These are phyloP conservation scores for Carassius gibelio DNA, from an alignment of 2,113 vertebrate species.

Conservation along the genomic window DNA sequence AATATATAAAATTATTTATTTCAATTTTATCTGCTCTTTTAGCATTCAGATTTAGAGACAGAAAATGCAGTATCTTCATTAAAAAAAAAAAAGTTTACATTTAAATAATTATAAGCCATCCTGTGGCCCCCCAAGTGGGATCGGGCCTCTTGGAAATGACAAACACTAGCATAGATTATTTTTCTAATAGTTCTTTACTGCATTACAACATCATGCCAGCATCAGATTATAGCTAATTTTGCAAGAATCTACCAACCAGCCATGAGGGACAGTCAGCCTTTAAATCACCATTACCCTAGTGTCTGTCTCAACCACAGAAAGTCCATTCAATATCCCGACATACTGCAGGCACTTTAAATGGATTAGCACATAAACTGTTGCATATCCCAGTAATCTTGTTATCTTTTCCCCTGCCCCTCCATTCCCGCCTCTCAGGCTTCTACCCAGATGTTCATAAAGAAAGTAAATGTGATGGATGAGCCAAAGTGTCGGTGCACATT, in stretches of 20 bases:
- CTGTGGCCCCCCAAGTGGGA: too few species aligned
- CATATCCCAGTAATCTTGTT: constrained; percentile 46
- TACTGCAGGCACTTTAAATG: constrained; percentile 38
- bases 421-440: background rate
- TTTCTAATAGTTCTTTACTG: background rate
- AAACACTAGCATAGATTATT: background rate
- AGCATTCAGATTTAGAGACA: too few species aligned
- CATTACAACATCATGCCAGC: background rate
- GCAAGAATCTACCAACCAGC: background rate
- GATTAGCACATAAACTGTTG: constrained; percentile 44
- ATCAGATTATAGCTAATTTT: background rate
- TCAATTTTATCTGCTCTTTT: too few species aligned
- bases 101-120: too few species aligned
- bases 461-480: background rate
- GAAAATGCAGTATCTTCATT: too few species aligned
- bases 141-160: too few species aligned
- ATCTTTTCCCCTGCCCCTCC: constrained; percentile 1
- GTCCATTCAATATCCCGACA: constrained; percentile 20
- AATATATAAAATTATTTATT: too few species aligned
- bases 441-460: background rate
- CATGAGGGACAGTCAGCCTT: constrained; percentile 25
- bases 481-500: background rate
- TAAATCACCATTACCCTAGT: background rate
- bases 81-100: too few species aligned
- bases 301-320: constrained; percentile 3